Conservation (phyloP, 2,113 vertebrate genomes). For the Forbesichthys agassizii region DNA sequence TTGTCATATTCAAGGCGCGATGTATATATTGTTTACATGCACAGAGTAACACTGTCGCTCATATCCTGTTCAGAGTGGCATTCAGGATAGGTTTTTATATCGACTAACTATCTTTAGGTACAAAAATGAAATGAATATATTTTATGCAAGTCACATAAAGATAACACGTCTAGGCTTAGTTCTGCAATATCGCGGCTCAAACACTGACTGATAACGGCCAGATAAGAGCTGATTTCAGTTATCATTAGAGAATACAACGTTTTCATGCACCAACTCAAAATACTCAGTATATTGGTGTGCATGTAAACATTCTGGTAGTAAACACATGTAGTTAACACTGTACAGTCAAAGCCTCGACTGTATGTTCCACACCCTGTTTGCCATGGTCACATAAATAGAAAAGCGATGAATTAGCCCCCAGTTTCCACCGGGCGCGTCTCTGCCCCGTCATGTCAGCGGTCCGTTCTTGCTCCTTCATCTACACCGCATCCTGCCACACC, state of each 20-base stretch:
- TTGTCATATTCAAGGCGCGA: conserved; percentile 6
- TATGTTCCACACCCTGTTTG: conserved; percentile 69
- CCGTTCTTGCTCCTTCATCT: no score
- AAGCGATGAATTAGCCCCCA: conserved; percentile 41
- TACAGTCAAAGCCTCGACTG: conserved; percentile 33
- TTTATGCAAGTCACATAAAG: neutral
- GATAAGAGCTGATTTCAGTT: neutral
- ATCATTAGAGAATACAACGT: neutral
- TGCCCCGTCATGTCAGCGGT: no score
- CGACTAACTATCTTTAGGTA: neutral
- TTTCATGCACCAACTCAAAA: conserved; percentile 8
- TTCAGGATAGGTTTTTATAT: neutral
- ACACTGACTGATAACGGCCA: neutral
- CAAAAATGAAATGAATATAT: neutral
- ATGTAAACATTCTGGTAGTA: conserved; percentile 52
- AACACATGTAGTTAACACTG: conserved; percentile 47
- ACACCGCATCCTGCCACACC: no score
- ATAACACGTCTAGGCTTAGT: neutral
- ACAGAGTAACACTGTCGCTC: conserved; percentile 16
- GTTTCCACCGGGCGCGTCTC: no score
- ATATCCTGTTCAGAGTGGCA: neutral
- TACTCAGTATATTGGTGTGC: conserved; percentile 15
- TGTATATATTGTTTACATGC: conserved; percentile 44
- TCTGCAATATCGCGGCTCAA: neutral
- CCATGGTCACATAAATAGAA: conserved; percentile 39